A percentile compares a stretch with the other conserved stretches of the same genome.
Evolutionary conservation across 2,888 invertebrate species (phyloP).

Genomic region (Epistrophe eligans): DNA sequence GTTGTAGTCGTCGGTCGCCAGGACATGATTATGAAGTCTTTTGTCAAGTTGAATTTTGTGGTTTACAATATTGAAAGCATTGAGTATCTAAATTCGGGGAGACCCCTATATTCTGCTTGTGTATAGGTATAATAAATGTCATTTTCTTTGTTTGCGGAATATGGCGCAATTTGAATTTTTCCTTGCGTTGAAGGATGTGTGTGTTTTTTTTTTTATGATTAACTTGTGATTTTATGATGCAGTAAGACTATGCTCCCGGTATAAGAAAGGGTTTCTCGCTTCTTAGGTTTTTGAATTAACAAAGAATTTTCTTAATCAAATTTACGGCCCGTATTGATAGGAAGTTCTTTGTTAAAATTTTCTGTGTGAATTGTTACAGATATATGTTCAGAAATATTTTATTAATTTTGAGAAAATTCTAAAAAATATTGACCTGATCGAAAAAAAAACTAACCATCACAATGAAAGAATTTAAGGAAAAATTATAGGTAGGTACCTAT

Average conservation of each 20-base stretch:
- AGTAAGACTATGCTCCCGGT: slow-evolving; percentile 53
- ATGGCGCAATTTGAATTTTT: slow-evolving; percentile 59
- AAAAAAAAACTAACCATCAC: too few species aligned
- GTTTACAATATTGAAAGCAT: slow-evolving; percentile 65
- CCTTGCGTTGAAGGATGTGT: slow-evolving; percentile 20
- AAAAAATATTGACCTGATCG: background rate
- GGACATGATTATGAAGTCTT: slow-evolving; percentile 70
- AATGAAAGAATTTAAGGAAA: too few species aligned
- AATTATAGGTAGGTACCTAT: too few species aligned
- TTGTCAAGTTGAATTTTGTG: slow-evolving; percentile 72
- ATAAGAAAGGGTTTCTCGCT: slow-evolving; percentile 39
- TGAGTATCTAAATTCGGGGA: slow-evolving; percentile 16
- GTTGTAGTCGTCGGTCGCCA: slow-evolving; percentile 11
- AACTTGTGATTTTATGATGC: slow-evolving; percentile 66
- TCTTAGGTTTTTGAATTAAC: background rate
- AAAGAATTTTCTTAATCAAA: slow-evolving; percentile 44
- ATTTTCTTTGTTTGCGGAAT: slow-evolving; percentile 57
- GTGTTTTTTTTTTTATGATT: slow-evolving; percentile 50
- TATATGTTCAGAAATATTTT: background rate
- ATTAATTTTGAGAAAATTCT: slow-evolving; percentile 9
- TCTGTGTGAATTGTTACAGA: background rate
- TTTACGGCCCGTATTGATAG: slow-evolving; percentile 1
- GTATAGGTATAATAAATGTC: slow-evolving; percentile 45
- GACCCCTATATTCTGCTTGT: background rate
- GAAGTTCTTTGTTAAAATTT: slow-evolving; percentile 7